Base-by-base conservation (phyloP, 1,140 invertebrate species). In the Bacillus rossius region DNA sequence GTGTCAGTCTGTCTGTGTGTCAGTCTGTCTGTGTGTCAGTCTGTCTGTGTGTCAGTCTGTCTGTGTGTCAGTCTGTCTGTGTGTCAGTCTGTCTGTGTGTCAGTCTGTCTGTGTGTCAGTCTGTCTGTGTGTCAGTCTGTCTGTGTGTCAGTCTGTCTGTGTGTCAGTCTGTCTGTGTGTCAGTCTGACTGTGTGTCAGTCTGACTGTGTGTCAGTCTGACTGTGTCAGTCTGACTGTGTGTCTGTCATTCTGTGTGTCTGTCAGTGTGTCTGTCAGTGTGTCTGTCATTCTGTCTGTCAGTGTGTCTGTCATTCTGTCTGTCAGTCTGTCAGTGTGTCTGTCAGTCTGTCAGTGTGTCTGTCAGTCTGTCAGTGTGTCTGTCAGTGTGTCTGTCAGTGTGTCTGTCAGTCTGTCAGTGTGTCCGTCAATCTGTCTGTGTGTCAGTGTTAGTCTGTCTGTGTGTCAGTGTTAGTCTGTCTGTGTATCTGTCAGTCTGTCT, bases 101-200 rank as follows among this genome's bases (percentile, higher is more conserved):
- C 64, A 57, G 37, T 57, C 3, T 43, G 25, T 40, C 55, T 54
- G 29, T 59, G 42, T 50, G 54, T 61, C 42, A 43, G 61, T 66
- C 68, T 47, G 70, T 67, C 69, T 71, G 62, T 45, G 42, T 74
- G 59, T 65, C 57, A 53, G 40, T 67, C 57, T 64, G 59, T 65
- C 47, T 64, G 47, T 67, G 42, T 61, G 55, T 67, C 34, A 64
- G 56, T 62, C 54, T 65, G 38, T 55, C 51, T 59, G 40, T 66
- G 51, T 63, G 49, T 65, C 54, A 48, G 64, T 64, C 49, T 66
- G 53, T 64, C n/a, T 63, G 64, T 64, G 59, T 64, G 55, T 65
- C 48, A 55, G 57, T 64, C 61, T 56, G 37, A 54, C 3, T 43
- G 25, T 40, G 51, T 54, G 29, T 59, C 50, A n/a, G n/a, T n/a